phyloP scores from a whole-genome alignment of 2,113 vertebrate genomes.

The Edolisoma coerulescens region DNA sequence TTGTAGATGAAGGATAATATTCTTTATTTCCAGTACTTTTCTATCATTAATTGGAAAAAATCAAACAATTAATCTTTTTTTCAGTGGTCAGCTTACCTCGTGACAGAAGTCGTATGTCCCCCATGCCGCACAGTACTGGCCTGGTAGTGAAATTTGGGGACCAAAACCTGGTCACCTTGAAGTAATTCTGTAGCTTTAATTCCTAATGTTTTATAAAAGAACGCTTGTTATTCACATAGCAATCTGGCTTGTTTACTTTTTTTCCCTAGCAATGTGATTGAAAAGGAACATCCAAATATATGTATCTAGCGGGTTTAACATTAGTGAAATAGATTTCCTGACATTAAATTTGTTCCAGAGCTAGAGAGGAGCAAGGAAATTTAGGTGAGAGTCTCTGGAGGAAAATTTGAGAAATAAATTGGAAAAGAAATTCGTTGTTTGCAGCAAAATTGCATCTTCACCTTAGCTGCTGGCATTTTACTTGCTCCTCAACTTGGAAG shows the following conservation, averaged over 20 bases:
- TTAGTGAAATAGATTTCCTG: constrained; percentile 14
- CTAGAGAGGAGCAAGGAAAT: neutral
- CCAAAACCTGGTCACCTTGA: neutral
- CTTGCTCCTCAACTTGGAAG: neutral
- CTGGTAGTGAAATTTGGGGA: neutral
- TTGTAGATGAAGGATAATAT: neutral
- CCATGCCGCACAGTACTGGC: neutral
- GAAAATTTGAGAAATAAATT: neutral
- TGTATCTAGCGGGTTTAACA: neutral
- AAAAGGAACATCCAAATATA: neutral
- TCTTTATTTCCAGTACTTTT: neutral
- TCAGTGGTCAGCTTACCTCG: neutral
- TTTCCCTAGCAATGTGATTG: neutral
- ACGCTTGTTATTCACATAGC: neutral
- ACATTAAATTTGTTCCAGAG: neutral
- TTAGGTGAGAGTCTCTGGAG: neutral
- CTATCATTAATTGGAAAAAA: neutral
- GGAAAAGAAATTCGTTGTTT: neutral
- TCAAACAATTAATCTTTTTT: neutral
- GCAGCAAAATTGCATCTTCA: neutral
- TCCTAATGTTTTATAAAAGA: neutral
- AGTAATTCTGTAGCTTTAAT: neutral
- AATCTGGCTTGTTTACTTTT: neutral
- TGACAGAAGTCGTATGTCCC: neutral
- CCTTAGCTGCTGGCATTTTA: neutral